Base-by-base conservation (phyloP, 2,888 invertebrate genomes). In the Malachius bipustulatus region DNA sequence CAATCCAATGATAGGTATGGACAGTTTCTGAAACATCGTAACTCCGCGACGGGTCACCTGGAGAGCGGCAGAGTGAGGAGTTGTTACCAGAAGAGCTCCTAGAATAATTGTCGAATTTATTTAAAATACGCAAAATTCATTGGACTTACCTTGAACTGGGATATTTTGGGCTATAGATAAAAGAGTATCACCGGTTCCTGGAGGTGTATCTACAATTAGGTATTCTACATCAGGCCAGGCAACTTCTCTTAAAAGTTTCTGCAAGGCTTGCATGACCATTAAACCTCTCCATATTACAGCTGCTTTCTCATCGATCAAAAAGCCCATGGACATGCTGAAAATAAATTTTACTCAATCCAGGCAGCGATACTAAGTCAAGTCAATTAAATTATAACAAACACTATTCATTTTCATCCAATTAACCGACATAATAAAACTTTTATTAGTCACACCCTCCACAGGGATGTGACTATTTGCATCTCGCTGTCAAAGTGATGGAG, bases 181-280 rank as follows among this genome's bases (percentile, higher is more conserved):
- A 57, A 93, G 91, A 1, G 90, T 87, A 62, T 96, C 96, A 0
- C 96, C 96, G 0, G 96, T 96, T 16, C 96, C 96, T 0, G 96
- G 96, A 2, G 96, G 96, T 48, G 94, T 93, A 63, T 96, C 96
- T 1, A 96, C 72, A 10, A 97, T 68, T 37, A 96, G 71, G 56
- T 83, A 80, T 66, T 96, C 91, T 34, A 90, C 66, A 1, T 81
- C 76, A 2, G 75, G 81, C 96, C 96, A 96, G 19, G 74, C 71
- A n/a, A 91, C 88, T 47, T 88, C 82, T 43, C 82, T 69, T 16
- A 93, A 68, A 14, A 96, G 64, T 47, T 82, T 77, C 47, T 93
- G 82, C 37, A 96, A 60, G 0, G 94, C 94, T 43, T 85, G 87
- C 93, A 94, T 96, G 34, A 96, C 93, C 80, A 96, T 85, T 12